Percentiles rank a stretch among this genome's conserved stretches.
These are phyloP conservation scores for Agonopterix subpropinquella DNA, from an alignment of 2,888 invertebrate species.

Conservation along the genomic window DNA sequence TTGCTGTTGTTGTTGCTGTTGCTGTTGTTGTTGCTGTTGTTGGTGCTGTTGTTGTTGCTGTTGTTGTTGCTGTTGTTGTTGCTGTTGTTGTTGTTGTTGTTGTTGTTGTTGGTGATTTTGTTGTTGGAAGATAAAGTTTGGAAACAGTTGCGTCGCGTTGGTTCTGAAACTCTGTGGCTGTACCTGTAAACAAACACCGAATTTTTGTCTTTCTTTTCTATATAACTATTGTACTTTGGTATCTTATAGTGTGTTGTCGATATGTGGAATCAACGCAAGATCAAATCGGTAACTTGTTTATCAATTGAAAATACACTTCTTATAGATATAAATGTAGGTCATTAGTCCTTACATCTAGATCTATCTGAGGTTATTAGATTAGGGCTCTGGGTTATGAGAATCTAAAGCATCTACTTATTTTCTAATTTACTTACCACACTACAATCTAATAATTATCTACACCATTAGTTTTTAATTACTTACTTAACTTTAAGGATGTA, in stretches of 20 bases:
- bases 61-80: conserved; percentile 1
- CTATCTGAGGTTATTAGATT: too few species aligned
- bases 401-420: too few species aligned
- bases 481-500: too few species aligned
- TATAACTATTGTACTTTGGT: too few species aligned
- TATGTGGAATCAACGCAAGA: neutral
- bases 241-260: neutral
- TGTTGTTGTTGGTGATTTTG: neutral
- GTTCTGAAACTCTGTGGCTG: conserved; percentile 4
- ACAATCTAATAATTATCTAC: too few species aligned
- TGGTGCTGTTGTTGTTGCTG: conserved; percentile 1
- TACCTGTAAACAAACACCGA: neutral
- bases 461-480: too few species aligned
- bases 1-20: neutral
- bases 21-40: neutral
- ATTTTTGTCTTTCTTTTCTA: neutral
- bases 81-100: neutral
- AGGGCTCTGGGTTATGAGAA: too few species aligned
- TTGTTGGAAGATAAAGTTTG: neutral
- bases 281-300: too few species aligned
- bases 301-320: too few species aligned
- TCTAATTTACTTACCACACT: too few species aligned
- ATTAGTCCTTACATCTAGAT: too few species aligned
- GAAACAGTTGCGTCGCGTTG: conserved; percentile 12
- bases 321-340: too few species aligned